Evolutionary conservation across 2,888 invertebrate genomes (phyloP).

Genomic region (Lithophane socia): DNA sequence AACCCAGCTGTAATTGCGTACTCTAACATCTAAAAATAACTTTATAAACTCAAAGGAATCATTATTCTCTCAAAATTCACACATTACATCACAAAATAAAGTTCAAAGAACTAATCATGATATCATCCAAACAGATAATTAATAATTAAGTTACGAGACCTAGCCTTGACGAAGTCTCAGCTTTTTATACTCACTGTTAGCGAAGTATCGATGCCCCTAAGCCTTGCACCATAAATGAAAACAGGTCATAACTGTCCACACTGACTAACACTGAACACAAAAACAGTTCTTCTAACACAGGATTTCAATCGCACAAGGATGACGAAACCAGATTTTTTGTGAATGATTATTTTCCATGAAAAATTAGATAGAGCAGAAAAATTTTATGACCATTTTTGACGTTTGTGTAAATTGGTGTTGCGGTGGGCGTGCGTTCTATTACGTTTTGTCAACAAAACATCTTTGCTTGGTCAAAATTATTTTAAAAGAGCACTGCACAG

Average conservation of each 20-base stretch:
- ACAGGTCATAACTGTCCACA: slow-evolving; percentile 68
- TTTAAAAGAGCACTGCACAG: neutral
- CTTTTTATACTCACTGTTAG: slow-evolving; percentile 67
- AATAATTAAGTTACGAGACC: slow-evolving; percentile 73
- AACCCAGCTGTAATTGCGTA: slow-evolving; percentile 76
- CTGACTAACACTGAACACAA: slow-evolving; percentile 69
- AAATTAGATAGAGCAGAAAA: slow-evolving; percentile 74
- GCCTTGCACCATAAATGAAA: slow-evolving; percentile 66
- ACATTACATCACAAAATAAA: slow-evolving; percentile 73
- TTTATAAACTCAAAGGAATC: slow-evolving; percentile 75
- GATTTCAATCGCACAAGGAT: slow-evolving; percentile 66
- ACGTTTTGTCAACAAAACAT: slow-evolving; percentile 12
- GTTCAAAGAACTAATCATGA: slow-evolving; percentile 81
- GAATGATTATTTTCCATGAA: slow-evolving; percentile 77
- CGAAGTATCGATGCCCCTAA: slow-evolving; percentile 68
- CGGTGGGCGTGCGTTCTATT: slow-evolving; percentile 19
- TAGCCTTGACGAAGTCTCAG: slow-evolving; percentile 69
- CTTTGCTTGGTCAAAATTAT: too few relatives aligned
- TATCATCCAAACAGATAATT: slow-evolving; percentile 82
- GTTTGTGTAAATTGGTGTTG: slow-evolving; percentile 68
- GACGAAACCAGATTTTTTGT: slow-evolving; percentile 68
- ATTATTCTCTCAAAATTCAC: slow-evolving; percentile 64
- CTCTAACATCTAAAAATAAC: slow-evolving; percentile 84
- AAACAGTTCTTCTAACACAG: slow-evolving; percentile 64
- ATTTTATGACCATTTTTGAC: slow-evolving; percentile 80